Conservation (phyloP, 2,888 invertebrate genomes). For the Cotesia congregata region DNA sequence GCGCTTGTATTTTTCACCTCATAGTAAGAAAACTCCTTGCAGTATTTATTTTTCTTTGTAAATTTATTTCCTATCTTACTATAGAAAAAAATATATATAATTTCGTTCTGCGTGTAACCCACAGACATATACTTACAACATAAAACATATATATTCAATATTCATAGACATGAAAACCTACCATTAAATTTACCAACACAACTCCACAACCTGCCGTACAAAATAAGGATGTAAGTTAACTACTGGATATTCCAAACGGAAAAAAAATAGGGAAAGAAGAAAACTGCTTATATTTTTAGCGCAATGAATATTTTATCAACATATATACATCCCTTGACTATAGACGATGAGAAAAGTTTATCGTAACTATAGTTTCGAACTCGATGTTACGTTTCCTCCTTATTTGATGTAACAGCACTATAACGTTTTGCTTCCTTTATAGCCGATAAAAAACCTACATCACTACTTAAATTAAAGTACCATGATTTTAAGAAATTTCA, state of each 20-base stretch:
- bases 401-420: neutral
- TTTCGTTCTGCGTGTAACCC: neutral
- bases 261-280: slow-evolving; percentile 1
- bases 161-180: slow-evolving; percentile 6
- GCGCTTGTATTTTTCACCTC: neutral
- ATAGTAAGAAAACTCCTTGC: neutral
- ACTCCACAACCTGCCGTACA: neutral
- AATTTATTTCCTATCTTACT: neutral
- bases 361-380: slow-evolving; percentile 36
- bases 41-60: slow-evolving; percentile 6
- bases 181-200: neutral
- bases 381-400: slow-evolving; percentile 4
- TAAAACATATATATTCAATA: neutral
- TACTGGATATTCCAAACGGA: neutral
- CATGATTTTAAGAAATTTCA: neutral
- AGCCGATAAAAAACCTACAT: neutral
- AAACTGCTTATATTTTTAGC: slow-evolving; percentile 20
- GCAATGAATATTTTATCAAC: slow-evolving; percentile 39
- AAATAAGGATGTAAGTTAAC: slow-evolving; percentile 10
- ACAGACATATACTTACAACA: neutral
- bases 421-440: neutral
- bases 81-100: neutral
- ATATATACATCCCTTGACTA: slow-evolving; percentile 6
- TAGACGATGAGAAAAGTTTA: slow-evolving; percentile 34
- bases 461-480: neutral